Base-by-base conservation (phyloP, 2,797 vertebrate species). In the Margarornis squamiger region DNA sequence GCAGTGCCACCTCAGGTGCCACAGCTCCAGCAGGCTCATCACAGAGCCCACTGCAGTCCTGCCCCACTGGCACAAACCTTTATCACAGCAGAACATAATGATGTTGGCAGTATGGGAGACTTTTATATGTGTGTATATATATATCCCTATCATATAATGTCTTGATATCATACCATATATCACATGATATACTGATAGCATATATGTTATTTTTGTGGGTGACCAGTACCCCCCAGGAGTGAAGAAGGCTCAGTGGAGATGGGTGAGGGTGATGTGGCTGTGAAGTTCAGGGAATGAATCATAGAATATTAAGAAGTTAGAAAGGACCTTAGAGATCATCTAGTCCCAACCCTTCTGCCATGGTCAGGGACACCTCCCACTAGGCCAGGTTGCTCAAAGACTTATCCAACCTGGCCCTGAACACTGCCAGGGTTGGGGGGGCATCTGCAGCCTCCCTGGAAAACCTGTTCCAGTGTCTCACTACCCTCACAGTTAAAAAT, bases 211-310 rank as follows among this genome's bases (percentile, higher is more conserved):
- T 46, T 38, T 9, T 54, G 12, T 36, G 55, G 22, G 27, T 73
- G 41, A 52, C 34, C 24, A 12, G 5, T 54, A 77, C 43, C 16
- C 23, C 29, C 18, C 66, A 24, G 48, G 21, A 80, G 30, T 18
- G 11, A 59, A 38, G 59, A 22, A 5, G 5, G 16, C 21, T 76
- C 38, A 13, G 29, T 34, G 59, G 23, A 75, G 29, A 48, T 9
- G 4, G 4, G 17, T 16, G 38, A 59, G 27, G 13, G 34, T 6
- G 21, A 48, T 15, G 30, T 0, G 0, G 1, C 0, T 4, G 3
- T 24, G 67, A 43, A 71, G 36, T n/a, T 55, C 32, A 19, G 8
- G 27, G 17, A 51, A 51, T 29, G 23, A 45, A 32, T 46, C 8
- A 51, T 0, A 65, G 51, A 58, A 39, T 46, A 12, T 72, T 59